phyloP scores from a whole-genome alignment of 2,888 invertebrate species.

The Drosophila colorata region DNA sequence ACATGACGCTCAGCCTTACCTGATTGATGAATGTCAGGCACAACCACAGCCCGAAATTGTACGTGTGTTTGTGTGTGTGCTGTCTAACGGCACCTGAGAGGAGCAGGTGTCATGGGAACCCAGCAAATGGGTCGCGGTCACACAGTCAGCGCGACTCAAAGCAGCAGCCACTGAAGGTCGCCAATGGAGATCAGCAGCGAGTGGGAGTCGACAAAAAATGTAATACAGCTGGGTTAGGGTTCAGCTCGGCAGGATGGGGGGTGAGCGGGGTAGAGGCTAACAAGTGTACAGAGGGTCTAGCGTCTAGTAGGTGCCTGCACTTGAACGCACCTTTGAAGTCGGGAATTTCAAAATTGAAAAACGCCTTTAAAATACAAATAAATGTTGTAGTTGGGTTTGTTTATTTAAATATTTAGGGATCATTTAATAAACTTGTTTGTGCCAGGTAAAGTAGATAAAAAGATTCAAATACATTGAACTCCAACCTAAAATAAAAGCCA shows the following conservation, averaged over 20 bases:
- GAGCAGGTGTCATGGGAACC: conserved; percentile 76
- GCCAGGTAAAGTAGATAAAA: too few relatives aligned
- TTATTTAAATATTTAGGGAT: too few relatives aligned
- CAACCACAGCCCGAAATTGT: conserved; percentile 39
- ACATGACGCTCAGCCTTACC: conserved; percentile 47
- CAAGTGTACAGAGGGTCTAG: too few relatives aligned
- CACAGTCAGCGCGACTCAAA: conserved; percentile 40
- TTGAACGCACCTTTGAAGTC: too few relatives aligned
- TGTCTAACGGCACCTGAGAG: conserved; percentile 55
- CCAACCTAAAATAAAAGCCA: too few relatives aligned
- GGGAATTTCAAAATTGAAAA: too few relatives aligned
- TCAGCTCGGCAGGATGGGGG: background rate
- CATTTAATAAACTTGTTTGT: too few relatives aligned
- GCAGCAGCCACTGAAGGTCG: conserved; percentile 64
- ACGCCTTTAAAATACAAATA: too few relatives aligned
- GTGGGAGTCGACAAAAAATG: conserved; percentile 39
- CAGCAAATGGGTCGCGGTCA: conserved; percentile 63
- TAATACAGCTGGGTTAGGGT: background rate
- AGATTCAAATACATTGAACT: too few relatives aligned
- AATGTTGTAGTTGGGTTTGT: too few relatives aligned
- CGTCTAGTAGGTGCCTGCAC: too few relatives aligned
- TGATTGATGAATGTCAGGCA: conserved; percentile 75
- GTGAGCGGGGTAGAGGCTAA: too few relatives aligned
- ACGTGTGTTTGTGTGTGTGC: conserved; percentile 2
- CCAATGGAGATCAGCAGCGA: conserved; percentile 46